These are phyloP conservation scores for Thalassarche chlororhynchos DNA, from an alignment of 2,113 vertebrate genomes.

Conservation along the genomic window DNA sequence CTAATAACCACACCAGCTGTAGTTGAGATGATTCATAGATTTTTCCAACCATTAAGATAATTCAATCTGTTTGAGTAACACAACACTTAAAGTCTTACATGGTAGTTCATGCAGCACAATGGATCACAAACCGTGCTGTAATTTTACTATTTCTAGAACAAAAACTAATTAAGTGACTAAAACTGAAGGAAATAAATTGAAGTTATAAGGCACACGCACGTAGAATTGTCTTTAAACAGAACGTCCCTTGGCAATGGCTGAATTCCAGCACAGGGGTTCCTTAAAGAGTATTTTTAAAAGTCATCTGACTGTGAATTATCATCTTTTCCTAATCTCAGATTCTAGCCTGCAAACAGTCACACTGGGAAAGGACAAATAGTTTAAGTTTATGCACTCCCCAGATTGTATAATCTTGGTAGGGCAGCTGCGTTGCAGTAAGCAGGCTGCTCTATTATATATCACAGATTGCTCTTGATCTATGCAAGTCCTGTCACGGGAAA, in stretches of 20 bases:
- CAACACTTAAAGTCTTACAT: conserved; percentile 4
- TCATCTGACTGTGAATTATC: neutral
- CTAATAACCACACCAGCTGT: conserved; percentile 1
- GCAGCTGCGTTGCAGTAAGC: neutral
- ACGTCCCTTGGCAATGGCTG: neutral
- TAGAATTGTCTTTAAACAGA: neutral
- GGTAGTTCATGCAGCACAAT: conserved; percentile 2
- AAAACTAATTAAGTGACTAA: conserved; percentile 18
- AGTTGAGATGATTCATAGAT: conserved; percentile 42
- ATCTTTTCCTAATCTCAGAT: neutral
- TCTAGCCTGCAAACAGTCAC: neutral
- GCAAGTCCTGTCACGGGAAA: neutral
- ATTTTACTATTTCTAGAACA: conserved; percentile 51
- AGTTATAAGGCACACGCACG: neutral
- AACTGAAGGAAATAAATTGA: neutral
- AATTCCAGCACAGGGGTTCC: neutral
- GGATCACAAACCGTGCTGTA: neutral
- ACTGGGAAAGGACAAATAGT: neutral
- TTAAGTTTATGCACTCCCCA: neutral
- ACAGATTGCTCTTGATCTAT: neutral
- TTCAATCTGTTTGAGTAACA: conserved; percentile 24
- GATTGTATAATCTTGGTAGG: neutral
- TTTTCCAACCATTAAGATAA: conserved; percentile 46
- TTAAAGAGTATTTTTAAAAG: conserved; percentile 18
- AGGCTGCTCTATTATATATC: neutral